A percentile compares a stretch with the other conserved stretches of the same genome.
Evolutionary conservation across 2,113 vertebrate genomes (phyloP).

Genomic region (Cochlearius cochlearius): DNA sequence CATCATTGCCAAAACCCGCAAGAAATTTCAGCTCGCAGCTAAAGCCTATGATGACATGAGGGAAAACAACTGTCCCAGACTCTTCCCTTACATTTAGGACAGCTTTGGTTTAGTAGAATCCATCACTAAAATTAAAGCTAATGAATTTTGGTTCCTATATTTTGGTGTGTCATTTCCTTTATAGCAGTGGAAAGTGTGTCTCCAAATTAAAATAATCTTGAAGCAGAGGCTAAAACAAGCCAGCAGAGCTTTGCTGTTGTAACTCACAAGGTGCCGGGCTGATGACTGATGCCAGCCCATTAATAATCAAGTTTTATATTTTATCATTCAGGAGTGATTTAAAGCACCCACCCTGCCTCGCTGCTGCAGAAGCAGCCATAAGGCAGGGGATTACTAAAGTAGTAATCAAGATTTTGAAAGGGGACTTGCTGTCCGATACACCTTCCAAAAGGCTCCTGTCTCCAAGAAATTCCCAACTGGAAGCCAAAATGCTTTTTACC

Average conservation of each 20-base stretch:
- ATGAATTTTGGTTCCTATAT: background rate
- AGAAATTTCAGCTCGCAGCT: background rate
- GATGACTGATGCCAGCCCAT: background rate
- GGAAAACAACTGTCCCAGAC: background rate
- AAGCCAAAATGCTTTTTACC: background rate
- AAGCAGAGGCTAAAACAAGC: background rate
- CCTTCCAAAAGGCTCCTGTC: background rate
- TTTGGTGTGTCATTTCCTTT: background rate
- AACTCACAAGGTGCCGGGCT: background rate
- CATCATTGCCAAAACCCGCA: background rate
- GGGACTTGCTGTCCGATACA: background rate
- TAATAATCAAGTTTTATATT: background rate
- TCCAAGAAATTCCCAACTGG: background rate
- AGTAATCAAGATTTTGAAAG: background rate
- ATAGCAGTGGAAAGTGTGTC: background rate
- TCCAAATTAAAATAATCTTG: background rate
- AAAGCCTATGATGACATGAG: background rate
- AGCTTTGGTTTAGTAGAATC: background rate
- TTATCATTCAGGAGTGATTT: background rate
- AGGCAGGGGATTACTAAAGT: background rate
- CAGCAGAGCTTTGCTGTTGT: background rate
- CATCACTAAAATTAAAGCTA: background rate
- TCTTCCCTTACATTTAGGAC: background rate
- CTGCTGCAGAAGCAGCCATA: background rate
- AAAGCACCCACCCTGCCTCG: background rate